Conservation (phyloP, 2,888 invertebrate genomes). For the Lasioglossum leucozonium region DNA sequence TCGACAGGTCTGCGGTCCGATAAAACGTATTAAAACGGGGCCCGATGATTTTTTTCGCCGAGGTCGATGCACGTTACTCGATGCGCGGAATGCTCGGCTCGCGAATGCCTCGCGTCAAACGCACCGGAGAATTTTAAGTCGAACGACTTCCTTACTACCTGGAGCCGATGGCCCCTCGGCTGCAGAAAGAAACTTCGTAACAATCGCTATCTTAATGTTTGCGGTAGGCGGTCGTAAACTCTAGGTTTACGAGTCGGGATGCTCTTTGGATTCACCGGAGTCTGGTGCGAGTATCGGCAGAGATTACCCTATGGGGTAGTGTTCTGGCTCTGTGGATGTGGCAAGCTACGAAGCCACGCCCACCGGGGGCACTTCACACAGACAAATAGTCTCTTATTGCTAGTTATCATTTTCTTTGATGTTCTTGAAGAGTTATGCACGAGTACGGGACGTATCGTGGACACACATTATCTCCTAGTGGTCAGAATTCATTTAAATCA, state of each 20-base stretch:
- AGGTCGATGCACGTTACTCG: constrained; percentile 17
- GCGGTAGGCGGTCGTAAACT: constrained; percentile 26
- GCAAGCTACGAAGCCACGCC: neutral
- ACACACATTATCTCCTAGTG: neutral
- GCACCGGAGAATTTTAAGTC: constrained; percentile 32
- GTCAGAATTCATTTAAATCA: neutral
- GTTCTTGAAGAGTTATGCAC: neutral
- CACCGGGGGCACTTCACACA: neutral
- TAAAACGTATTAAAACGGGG: constrained; percentile 31
- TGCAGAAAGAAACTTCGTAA: constrained; percentile 9
- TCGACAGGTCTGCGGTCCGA: constrained; percentile 19
- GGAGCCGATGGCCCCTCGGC: neutral
- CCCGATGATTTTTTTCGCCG: constrained; percentile 25
- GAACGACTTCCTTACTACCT: constrained; percentile 52
- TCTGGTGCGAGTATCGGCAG: neutral
- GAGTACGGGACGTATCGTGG: neutral
- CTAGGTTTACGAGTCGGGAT: constrained; percentile 29
- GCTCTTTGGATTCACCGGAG: neutral
- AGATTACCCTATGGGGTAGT: neutral
- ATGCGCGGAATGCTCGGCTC: constrained; percentile 30
- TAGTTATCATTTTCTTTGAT: neutral
- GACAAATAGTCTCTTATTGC: neutral
- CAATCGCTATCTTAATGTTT: constrained; percentile 29
- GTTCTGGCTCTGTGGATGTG: neutral
- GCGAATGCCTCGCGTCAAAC: constrained; percentile 20